Evolutionary conservation across 2,888 invertebrate species (phyloP), one percentile per base, ranked within the genome.

Genomic region (Rhaphigaster nebulosa): DNA sequence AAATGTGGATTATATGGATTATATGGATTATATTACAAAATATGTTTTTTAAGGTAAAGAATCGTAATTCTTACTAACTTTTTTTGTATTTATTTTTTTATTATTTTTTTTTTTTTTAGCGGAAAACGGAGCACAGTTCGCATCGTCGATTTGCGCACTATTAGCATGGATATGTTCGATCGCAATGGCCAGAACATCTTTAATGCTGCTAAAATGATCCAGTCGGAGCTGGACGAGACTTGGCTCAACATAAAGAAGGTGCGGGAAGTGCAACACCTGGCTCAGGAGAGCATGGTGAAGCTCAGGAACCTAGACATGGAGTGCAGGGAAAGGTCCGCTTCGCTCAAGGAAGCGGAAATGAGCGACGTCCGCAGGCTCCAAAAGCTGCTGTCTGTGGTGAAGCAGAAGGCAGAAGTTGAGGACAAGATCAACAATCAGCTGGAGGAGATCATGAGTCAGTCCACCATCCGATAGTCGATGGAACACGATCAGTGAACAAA

Each of bases 321-420:
- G 84, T 90, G 90, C 87, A 90, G 87, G 52, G 84, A 84, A n/a
- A 34, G 90, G 52, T n/a, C 38, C 1, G 29, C 54, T 5, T 80
- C 87, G 5, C 90, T 90, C 26, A 90, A 84, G 41, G 84, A 80
- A 5, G 80, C 90, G 0, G 90, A 90, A 45, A 52, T 54, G 0
- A 80, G 54, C 38, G 90, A 90, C 56, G 38, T 90, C 18, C 50
- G 54, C 29, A 84, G 87, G 84, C 90, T 90, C 15, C 84, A 87
- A 41, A 80, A 56, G 80, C 38, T 90, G 18, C 87, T 90, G 12
- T 26, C 45, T 10, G 90, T 90, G 20, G 90, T 90, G 26, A 84
- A 87, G 60, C 90, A 90, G 60, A 90, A 90, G n/a, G 90, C 52
- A 18, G 90, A 90, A 87, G 87, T 90, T 3, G 90, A 90, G 45